Conservation (phyloP, 2,113 vertebrate genomes). For the Protobothrops flavoviridis region DNA sequence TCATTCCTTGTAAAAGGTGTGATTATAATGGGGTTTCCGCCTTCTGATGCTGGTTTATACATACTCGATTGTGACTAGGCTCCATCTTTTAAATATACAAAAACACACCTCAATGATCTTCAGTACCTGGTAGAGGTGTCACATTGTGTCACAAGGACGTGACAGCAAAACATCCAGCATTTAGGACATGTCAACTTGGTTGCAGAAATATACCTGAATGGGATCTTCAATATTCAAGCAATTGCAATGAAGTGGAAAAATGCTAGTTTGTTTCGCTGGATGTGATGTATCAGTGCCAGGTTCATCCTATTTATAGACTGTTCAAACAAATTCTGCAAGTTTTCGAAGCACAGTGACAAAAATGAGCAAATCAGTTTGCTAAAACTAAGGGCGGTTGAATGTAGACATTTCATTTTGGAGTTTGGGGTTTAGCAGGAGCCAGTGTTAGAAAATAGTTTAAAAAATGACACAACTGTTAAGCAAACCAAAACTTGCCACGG, state of each 20-base stretch:
- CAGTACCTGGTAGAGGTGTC: neutral
- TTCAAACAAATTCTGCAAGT: neutral
- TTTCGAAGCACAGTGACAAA: neutral
- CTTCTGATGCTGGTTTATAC: neutral
- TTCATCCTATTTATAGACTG: neutral
- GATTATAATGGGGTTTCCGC: neutral
- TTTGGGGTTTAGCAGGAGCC: too few species aligned
- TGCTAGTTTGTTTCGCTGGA: too few species aligned
- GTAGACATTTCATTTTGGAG: too few species aligned
- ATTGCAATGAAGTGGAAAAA: neutral
- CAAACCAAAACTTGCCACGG: too few species aligned
- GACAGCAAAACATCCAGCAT: neutral
- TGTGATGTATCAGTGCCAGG: too few species aligned
- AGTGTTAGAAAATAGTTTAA: too few species aligned
- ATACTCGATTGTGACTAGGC: neutral
- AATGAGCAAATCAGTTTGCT: neutral
- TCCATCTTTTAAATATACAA: neutral
- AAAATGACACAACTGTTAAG: too few species aligned
- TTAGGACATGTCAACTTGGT: neutral
- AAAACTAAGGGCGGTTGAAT: neutral
- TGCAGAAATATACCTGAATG: neutral
- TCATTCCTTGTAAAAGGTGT: neutral
- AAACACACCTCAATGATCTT: neutral
- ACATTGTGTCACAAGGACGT: neutral
- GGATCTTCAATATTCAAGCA: neutral